phyloP scores from a whole-genome alignment of 2,888 invertebrate genomes.

The Argynnis bischoffii region DNA sequence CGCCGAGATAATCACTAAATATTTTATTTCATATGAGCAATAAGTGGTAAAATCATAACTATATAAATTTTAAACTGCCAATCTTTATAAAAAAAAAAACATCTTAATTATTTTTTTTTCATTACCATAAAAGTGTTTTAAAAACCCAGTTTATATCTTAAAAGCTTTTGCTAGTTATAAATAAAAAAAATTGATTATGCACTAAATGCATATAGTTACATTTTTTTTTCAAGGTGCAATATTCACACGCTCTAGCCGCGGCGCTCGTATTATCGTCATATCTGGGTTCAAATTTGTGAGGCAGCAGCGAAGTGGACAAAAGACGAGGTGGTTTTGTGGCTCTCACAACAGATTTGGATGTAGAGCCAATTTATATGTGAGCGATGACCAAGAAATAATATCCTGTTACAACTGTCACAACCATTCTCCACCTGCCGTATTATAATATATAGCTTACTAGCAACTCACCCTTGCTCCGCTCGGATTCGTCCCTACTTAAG shows the following conservation, averaged over 20 bases:
- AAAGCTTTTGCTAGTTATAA: no score
- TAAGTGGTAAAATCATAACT: no score
- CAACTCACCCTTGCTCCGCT: no score
- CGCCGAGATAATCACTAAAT: no score
- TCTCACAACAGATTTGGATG: slow-evolving; percentile 40
- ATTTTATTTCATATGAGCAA: no score
- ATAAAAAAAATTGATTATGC: neutral
- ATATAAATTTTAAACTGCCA: no score
- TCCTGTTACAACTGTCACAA: slow-evolving; percentile 31
- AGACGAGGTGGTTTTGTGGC: slow-evolving; percentile 44
- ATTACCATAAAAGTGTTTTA: no score
- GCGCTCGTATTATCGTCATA: slow-evolving; percentile 40
- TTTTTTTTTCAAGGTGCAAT: slow-evolving; percentile 17
- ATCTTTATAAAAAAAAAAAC: no score
- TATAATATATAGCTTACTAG: slow-evolving; percentile 15
- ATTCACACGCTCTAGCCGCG: slow-evolving; percentile 41
- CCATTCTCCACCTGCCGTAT: slow-evolving; percentile 28
- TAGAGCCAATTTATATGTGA: slow-evolving; percentile 38
- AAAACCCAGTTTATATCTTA: no score
- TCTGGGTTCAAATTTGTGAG: slow-evolving; percentile 41
- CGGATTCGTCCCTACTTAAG: no score
- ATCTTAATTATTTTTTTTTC: no score
- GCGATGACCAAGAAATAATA: slow-evolving; percentile 28
- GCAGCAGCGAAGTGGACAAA: slow-evolving; percentile 36
- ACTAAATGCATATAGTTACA: no score